These are phyloP conservation scores for Folsomia manolachei DNA, from an alignment of 2,888 invertebrate species.

Conservation along the genomic window DNA sequence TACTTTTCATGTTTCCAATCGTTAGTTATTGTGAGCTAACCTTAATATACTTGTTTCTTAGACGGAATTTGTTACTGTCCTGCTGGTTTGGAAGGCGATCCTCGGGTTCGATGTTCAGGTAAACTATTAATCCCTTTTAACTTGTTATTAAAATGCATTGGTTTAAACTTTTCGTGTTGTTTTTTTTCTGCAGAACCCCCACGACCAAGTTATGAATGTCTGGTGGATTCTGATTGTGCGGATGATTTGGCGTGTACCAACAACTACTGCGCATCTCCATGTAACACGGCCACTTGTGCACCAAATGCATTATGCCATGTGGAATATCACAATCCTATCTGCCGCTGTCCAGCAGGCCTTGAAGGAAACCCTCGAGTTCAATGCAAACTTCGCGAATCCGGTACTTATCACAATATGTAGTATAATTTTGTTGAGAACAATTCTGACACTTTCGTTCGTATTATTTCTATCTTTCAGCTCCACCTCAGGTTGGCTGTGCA, in stretches of 20 bases:
- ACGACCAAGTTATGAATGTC: conserved; percentile 62
- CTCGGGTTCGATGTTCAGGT: conserved; percentile 44
- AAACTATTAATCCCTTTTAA: conserved; percentile 30
- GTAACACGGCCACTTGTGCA: conserved; percentile 70
- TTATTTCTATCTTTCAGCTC: no score
- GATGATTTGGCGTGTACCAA: conserved; percentile 69
- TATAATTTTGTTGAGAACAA: no score
- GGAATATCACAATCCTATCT: conserved; percentile 70
- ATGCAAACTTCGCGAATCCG: conserved; percentile 64
- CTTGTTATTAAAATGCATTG: no score
- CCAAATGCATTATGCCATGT: conserved; percentile 77
- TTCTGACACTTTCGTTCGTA: no score
- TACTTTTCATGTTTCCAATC: neutral
- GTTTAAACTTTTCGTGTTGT: no score
- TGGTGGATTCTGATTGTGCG: conserved; percentile 72
- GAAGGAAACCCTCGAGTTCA: conserved; percentile 69
- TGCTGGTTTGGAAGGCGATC: conserved; percentile 43
- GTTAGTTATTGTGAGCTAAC: neutral
- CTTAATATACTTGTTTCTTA: neutral
- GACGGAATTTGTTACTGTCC: conserved; percentile 36
- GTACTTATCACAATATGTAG: no score
- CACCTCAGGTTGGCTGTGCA: conserved; percentile 66
- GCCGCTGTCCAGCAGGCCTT: conserved; percentile 76
- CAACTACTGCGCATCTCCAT: conserved; percentile 74
- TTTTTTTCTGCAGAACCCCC: conserved; percentile 23